These are phyloP conservation scores for Phrynosoma platyrhinos DNA, from an alignment of 2,113 vertebrate species.

Conservation along the genomic window DNA sequence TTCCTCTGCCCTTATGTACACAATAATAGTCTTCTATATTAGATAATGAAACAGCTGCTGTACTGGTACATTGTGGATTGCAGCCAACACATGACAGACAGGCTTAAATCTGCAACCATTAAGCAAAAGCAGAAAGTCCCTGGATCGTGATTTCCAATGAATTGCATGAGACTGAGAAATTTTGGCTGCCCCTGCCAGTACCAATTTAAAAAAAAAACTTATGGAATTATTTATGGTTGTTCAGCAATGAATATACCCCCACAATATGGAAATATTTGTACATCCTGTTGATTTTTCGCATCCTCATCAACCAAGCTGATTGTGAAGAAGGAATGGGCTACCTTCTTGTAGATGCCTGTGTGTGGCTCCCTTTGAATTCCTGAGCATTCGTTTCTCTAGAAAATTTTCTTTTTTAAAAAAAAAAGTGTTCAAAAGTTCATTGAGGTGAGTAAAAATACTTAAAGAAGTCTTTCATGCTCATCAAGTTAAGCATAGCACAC, in stretches of 20 bases:
- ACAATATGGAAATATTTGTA: background rate
- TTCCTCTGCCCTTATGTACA: background rate
- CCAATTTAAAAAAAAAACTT: background rate
- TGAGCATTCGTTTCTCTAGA: background rate
- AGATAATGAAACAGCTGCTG: background rate
- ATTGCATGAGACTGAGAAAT: background rate
- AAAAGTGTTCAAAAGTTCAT: slow-evolving; percentile 2
- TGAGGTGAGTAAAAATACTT: background rate
- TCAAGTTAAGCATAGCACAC: slow-evolving; percentile 13
- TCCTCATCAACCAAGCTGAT: background rate
- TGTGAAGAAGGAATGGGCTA: background rate
- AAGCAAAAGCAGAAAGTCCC: background rate
- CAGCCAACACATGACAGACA: background rate
- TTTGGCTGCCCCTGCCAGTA: background rate
- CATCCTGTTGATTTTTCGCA: background rate
- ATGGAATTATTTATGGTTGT: slow-evolving; percentile 14
- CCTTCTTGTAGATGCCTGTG: background rate
- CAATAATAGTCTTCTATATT: background rate
- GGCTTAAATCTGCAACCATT: slow-evolving; percentile 7
- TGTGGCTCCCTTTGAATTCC: slow-evolving; percentile 27
- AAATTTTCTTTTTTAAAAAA: slow-evolving; percentile 1
- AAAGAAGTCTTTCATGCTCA: background rate
- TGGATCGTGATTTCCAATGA: background rate
- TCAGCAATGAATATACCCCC: slow-evolving; percentile 14
- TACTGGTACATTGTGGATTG: background rate